phyloP scores from a whole-genome alignment of 2,113 vertebrate species.

The Apodemus speciosus region DNA sequence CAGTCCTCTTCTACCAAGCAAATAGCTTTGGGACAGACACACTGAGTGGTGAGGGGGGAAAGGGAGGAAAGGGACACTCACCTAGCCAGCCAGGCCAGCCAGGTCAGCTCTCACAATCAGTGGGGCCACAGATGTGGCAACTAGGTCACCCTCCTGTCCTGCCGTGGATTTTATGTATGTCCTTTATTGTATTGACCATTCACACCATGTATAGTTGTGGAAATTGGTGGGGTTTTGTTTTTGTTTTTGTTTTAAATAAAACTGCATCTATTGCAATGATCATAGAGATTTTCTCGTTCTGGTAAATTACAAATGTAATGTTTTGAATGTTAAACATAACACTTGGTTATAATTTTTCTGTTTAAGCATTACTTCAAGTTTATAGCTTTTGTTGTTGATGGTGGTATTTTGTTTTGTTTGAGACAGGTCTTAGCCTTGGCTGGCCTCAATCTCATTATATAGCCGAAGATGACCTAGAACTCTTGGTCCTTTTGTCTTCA shows the following conservation, averaged over 20 bases:
- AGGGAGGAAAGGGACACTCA: neutral
- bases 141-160: neutral
- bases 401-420: neutral
- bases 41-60: neutral
- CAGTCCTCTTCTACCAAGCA: neutral
- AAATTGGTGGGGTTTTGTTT: neutral
- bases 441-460: neutral
- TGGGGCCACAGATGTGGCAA: neutral
- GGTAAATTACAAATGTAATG: neutral
- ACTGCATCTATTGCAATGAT: constrained; percentile 34
- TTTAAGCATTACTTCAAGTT: constrained; percentile 5
- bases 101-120: neutral
- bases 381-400: neutral
- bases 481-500: neutral
- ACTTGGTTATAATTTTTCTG: neutral
- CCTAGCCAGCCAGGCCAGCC: neutral
- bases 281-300: constrained; percentile 14
- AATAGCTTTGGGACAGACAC: neutral
- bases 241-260: neutral
- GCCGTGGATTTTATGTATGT: neutral
- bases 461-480: neutral
- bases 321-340: neutral
- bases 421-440: neutral
- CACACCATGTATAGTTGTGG: neutral
- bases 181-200: neutral